Conservation (phyloP, 2,888 invertebrate species). For the Cecidostiba fungosa region DNA sequence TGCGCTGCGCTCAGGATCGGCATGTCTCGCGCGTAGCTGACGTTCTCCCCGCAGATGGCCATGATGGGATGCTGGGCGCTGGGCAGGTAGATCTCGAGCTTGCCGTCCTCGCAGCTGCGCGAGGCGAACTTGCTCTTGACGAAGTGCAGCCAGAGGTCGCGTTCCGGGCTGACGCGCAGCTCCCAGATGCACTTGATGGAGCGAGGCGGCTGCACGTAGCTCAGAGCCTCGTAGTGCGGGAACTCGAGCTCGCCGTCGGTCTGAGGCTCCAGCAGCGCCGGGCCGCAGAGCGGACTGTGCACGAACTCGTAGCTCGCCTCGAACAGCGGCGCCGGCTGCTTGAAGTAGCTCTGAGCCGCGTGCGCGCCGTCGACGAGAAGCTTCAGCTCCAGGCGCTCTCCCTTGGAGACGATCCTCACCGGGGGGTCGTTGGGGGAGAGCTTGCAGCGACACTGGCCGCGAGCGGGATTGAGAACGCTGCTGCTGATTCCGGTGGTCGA, state of each 20-base stretch:
- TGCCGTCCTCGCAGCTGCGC: constrained; percentile 92
- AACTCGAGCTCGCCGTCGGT: constrained; percentile 94
- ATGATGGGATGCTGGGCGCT: constrained; percentile 89
- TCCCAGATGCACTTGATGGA: constrained; percentile 89
- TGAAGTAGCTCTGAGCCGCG: constrained; percentile 93
- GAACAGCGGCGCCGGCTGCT: constrained; percentile 91
- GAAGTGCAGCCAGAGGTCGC: constrained; percentile 93
- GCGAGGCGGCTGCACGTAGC: constrained; percentile 80
- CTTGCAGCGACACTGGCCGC: constrained; percentile 87
- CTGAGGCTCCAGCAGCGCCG: constrained; percentile 89
- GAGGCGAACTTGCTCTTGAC: constrained; percentile 93
- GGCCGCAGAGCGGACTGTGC: constrained; percentile 93
- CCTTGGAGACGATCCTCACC: constrained; percentile 88
- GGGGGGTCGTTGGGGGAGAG: constrained; percentile 83
- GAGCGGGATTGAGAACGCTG: constrained; percentile 20
- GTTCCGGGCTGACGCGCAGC: constrained; percentile 89
- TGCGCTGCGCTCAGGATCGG: constrained; percentile 91
- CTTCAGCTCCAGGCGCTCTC: constrained; percentile 90
- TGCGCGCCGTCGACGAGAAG: constrained; percentile 92
- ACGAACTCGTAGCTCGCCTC: constrained; percentile 94
- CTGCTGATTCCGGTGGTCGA: constrained; percentile 76
- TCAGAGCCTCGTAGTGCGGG: constrained; percentile 90
- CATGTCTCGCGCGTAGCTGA: constrained; percentile 89
- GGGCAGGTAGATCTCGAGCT: constrained; percentile 90
- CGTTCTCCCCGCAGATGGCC: constrained; percentile 92